Evolutionary conservation across 1,140 invertebrate genomes (phyloP), one percentile per base, ranked within the genome.

Genomic region (Eurytemora carolleeae): DNA sequence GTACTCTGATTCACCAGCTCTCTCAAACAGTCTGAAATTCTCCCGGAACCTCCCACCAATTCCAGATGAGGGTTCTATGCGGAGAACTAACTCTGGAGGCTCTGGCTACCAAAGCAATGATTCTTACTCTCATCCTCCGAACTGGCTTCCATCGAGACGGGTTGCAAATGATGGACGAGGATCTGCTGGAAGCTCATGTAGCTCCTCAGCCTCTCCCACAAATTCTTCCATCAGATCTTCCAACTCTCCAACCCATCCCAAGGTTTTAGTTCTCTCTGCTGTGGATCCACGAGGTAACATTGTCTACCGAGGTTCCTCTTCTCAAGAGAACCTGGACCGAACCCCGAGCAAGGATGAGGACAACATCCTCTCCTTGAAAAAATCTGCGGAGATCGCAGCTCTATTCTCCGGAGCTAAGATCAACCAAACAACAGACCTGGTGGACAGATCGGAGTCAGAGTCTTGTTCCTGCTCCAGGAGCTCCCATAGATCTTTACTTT

Each of bases 41-140:
- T 23, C 18, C 21, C 56, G 20, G 56, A 23, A 23, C 18, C 22
- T 18, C 15, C n/a, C 44, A 52, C 44, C 44, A 52, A 15, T 75
- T 59, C 53, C 21, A 24, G 24, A 17, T 22, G 19, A 62, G 19
- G 21, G 20, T 2, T n/a, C 18, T 17, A 22, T 57, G 56, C 21
- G 56, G 20, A 18, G 56, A 1, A 57, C 21, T 20, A 57, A 57
- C 56, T 57, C 56, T 18, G 56, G 56, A 20, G 56, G 56, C 23
- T 57, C 56, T 17, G 56, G 56, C 7, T 57, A 57, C 23, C 56
- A 57, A 3, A 20, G 18, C 56, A 57, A 57, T 57, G 56, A 57
- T 17, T 24, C 59, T 2, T 18, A 19, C 19, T 54, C n/a, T 2
- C 19, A 7, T 12, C 19, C n/a, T n/a, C n/a, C n/a, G n/a, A n/a